These are phyloP conservation scores for Pyrochroa serraticornis DNA, from an alignment of 2,888 invertebrate genomes.

Conservation along the genomic window DNA sequence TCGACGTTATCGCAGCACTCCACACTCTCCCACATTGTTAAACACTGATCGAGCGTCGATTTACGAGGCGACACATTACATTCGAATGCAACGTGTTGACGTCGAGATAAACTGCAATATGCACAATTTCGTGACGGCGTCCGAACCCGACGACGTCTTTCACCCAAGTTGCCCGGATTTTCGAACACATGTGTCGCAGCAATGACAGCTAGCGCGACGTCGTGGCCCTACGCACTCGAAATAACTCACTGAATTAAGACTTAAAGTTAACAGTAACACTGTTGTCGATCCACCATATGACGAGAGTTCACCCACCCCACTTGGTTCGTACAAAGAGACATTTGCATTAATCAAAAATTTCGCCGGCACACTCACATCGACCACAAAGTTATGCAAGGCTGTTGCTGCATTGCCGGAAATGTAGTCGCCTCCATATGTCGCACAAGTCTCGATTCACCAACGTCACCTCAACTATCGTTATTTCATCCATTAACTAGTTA, in stretches of 20 bases:
- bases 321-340: slow-evolving; percentile 1
- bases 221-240: slow-evolving; percentile 28
- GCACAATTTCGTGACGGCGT: background rate
- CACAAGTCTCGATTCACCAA: too few species aligned
- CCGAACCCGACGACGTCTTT: slow-evolving; percentile 17
- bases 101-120: slow-evolving; percentile 7
- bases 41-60: background rate
- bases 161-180: slow-evolving; percentile 8
- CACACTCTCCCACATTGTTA: slow-evolving; percentile 4
- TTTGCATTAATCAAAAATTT: slow-evolving; percentile 8
- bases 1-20: slow-evolving; percentile 19
- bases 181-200: slow-evolving; percentile 5
- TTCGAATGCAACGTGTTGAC: background rate
- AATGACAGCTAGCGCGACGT: slow-evolving; percentile 18
- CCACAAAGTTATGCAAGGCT: background rate
- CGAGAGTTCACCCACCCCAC: slow-evolving; percentile 25
- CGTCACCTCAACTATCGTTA: too few species aligned
- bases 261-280: background rate
- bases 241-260: slow-evolving; percentile 31
- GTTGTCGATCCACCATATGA: too few species aligned
- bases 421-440: background rate
- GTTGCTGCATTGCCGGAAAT: background rate
- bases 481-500: too few species aligned
- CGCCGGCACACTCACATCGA: background rate
- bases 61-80: background rate